A percentile compares a stretch with the other conserved stretches of the same genome.
These are phyloP conservation scores for Artemia sinica DNA, from an alignment of 2,888 invertebrate species.

Conservation along the genomic window DNA sequence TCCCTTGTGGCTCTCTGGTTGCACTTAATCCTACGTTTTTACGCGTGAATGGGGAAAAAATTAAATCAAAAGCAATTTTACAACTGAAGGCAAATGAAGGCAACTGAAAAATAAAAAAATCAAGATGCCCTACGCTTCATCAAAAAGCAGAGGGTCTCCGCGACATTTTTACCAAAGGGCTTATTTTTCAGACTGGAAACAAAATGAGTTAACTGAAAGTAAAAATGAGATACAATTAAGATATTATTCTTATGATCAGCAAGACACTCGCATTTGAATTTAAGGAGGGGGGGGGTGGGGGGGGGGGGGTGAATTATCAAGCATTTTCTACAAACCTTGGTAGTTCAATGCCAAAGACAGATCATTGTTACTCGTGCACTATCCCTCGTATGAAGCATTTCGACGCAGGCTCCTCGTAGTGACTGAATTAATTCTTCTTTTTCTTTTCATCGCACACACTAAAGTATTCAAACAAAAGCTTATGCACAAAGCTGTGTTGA, in stretches of 20 bases:
- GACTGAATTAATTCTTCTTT: constrained; percentile 55
- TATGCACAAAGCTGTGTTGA: constrained; percentile 49
- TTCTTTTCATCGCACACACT: constrained; percentile 50
- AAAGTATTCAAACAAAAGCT: constrained; percentile 62
- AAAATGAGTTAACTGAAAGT: neutral
- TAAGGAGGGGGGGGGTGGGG: too few relatives aligned
- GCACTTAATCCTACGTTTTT: too few relatives aligned
- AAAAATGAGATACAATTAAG: neutral
- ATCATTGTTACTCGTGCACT: constrained; percentile 62
- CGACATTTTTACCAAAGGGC: too few relatives aligned
- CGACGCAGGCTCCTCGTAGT: constrained; percentile 46
- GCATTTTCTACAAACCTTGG: constrained; percentile 32
- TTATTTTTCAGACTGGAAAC: neutral
- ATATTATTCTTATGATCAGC: neutral
- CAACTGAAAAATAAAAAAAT: too few relatives aligned
- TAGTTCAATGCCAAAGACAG: constrained; percentile 64
- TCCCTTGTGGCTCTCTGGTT: too few relatives aligned
- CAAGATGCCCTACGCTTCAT: too few relatives aligned
- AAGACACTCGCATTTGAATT: constrained; percentile 14
- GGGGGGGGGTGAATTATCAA: constrained; percentile 22
- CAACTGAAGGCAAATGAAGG: too few relatives aligned
- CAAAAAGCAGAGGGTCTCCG: too few relatives aligned
- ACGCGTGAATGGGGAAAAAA: too few relatives aligned
- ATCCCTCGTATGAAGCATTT: constrained; percentile 55
- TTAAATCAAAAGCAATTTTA: too few relatives aligned